These are phyloP conservation scores for Ornithoptera priamus DNA, from an alignment of 2,888 invertebrate genomes.

Conservation along the genomic window DNA sequence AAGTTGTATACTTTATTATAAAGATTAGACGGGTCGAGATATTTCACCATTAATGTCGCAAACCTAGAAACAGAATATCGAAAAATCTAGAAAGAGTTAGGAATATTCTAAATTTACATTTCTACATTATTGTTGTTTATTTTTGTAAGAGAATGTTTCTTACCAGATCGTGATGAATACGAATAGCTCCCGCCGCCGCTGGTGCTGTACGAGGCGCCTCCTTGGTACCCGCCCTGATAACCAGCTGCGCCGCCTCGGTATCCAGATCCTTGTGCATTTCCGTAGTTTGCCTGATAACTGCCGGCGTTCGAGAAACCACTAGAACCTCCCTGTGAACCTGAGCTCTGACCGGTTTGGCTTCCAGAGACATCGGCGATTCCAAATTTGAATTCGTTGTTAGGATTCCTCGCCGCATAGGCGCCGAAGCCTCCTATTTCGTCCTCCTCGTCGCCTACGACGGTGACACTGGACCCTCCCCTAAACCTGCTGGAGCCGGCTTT, in stretches of 20 bases:
- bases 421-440: conserved; percentile 65
- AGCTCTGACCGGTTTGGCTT: conserved; percentile 35
- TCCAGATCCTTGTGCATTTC: conserved; percentile 34
- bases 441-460: conserved; percentile 66
- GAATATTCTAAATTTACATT: too few relatives aligned
- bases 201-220: conserved; percentile 35
- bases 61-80: too few relatives aligned
- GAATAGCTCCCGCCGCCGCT: conserved; percentile 56
- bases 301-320: conserved; percentile 30
- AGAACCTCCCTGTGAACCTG: conserved; percentile 36
- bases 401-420: conserved; percentile 59
- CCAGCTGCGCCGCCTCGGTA: conserved; percentile 34
- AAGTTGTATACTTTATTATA: too few relatives aligned
- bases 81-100: too few relatives aligned
- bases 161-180: conserved; percentile 65
- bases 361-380: conserved; percentile 65
- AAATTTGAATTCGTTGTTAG: conserved; percentile 66
- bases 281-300: conserved; percentile 35
- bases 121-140: too few relatives aligned
- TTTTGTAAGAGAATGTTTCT: conserved; percentile 1
- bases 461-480: conserved; percentile 54
- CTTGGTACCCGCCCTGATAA: conserved; percentile 34
- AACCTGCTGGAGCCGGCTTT: conserved; percentile 66
- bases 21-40: too few relatives aligned
- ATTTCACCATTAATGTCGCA: too few relatives aligned